Evolutionary conservation across 2,888 invertebrate genomes (phyloP), one percentile per base, ranked within the genome.

Genomic region (Spilosoma lubricipeda): DNA sequence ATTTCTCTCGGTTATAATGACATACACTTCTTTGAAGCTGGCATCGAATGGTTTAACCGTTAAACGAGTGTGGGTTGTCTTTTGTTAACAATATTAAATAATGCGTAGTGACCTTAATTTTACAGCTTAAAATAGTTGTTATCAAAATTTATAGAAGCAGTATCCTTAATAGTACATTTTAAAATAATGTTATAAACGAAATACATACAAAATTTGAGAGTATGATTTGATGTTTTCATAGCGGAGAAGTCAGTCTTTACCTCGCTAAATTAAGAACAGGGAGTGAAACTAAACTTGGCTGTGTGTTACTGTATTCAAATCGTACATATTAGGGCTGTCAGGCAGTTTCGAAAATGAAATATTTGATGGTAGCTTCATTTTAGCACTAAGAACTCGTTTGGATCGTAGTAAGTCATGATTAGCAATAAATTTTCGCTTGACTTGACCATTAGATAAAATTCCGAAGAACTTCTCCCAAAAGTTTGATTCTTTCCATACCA

Each of bases 221-320:
- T 86, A 87, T 87, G 80, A 82, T 85, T 85, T 79, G 82, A 84
- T 87, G 83, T 88, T 86, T 86, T 85, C 85, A 81, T 90, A 88
- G 90, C 89, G 89, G 92, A 93, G 90, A 91, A 93, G 89, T 95
- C 95, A 95, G 95, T 95, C 95, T 95, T 95, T 94, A 92, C 92
- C 95, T 95, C 94, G 92, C 93, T 92, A 91, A 91, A 90, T 88
- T 89, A 90, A 86, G 86, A 82, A 87, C 82, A 85, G 85, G 86
- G 82, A 78, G 81, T 77, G 79, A 84, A 89, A 89, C 88, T 94
- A 93, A 92, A 94, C 93, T 87, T 93, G 93, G 88, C 93, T 93
- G 86, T 92, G 90, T 76, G 89, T 87, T 77, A 89, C 87, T 75
- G 90, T 85, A 77, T 90, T 89, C 67, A 90, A 82, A 76, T 90